A percentile compares a stretch with the other conserved stretches of the same genome.
Evolutionary conservation across 2,113 vertebrate species (phyloP).

Genomic region (Plecotus auritus): DNA sequence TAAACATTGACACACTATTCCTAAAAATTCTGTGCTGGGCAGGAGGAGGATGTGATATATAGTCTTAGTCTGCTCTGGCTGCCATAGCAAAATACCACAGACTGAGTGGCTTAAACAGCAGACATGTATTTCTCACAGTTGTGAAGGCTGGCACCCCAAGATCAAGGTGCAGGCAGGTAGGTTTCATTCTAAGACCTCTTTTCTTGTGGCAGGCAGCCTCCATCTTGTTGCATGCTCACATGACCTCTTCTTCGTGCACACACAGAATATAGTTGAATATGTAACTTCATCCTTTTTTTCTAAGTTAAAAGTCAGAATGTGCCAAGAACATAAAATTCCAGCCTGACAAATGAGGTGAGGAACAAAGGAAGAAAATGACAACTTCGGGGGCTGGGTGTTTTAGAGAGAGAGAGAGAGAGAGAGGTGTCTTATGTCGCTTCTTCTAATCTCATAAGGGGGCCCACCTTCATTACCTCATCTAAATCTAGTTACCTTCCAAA

Average conservation of each 20-base stretch:
- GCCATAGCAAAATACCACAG: not conserved
- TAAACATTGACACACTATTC: not conserved
- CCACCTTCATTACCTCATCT: not conserved
- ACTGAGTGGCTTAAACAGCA: not conserved
- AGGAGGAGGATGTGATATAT: not conserved
- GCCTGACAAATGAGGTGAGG: not conserved
- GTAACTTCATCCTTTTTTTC: not conserved
- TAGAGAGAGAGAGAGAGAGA: not conserved
- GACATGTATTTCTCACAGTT: not conserved
- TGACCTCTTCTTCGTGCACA: not conserved
- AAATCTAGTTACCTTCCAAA: not conserved
- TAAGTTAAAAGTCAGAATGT: slow-evolving; percentile 23
- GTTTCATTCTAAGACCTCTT: not conserved
- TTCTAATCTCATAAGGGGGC: not conserved
- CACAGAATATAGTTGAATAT: not conserved
- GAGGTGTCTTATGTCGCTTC: not conserved
- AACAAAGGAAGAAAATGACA: slow-evolving; percentile 37
- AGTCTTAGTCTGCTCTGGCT: not conserved
- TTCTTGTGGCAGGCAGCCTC: not conserved
- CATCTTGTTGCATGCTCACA: not conserved
- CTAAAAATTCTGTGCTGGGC: not conserved
- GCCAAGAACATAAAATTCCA: slow-evolving; percentile 36
- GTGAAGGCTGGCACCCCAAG: not conserved
- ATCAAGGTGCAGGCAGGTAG: not conserved
- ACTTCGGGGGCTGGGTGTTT: not conserved